Evolutionary conservation across 2,113 vertebrate genomes (phyloP).

Genomic region (Alectura lathami): DNA sequence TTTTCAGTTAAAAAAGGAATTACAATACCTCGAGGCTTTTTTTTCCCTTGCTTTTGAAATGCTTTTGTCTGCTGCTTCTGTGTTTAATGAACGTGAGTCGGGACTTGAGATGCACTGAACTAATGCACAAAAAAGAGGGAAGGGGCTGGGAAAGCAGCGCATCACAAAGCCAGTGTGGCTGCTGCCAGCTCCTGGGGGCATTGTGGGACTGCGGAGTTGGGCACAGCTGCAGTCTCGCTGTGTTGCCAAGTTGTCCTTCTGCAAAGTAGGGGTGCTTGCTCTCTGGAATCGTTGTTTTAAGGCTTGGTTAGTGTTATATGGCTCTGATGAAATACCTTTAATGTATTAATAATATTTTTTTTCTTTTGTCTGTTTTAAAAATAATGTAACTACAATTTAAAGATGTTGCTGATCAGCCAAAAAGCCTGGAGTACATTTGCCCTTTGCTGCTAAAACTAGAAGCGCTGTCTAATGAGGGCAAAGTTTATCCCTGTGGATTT

Average conservation of each 20-base stretch:
- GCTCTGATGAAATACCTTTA: fast-evolving
- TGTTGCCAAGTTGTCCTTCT: not conserved
- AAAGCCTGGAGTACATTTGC: not conserved
- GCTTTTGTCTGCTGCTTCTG: not conserved
- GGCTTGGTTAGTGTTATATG: not conserved
- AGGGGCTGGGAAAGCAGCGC: not conserved
- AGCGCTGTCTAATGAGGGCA: not conserved
- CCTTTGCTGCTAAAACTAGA: not conserved
- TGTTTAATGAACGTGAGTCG: not conserved
- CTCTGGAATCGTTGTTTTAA: not conserved
- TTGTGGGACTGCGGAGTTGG: fast-evolving
- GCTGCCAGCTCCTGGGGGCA: not conserved
- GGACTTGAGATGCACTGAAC: not conserved
- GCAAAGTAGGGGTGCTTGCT: not conserved
- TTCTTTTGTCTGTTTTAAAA: not conserved
- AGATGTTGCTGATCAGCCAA: not conserved
- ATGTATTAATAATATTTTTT: not conserved
- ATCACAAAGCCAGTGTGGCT: fast-evolving
- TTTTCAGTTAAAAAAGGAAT: not conserved
- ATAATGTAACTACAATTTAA: not conserved
- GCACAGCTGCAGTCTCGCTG: not conserved
- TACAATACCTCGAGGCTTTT: not conserved
- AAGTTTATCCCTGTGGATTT: conserved; percentile 19
- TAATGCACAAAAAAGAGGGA: not conserved
- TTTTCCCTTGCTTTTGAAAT: not conserved